A percentile compares a stretch with the other conserved stretches of the same genome.
Conservation (phyloP, 2,113 vertebrate genomes). For the Haplochromis vanheusdeni region DNA sequence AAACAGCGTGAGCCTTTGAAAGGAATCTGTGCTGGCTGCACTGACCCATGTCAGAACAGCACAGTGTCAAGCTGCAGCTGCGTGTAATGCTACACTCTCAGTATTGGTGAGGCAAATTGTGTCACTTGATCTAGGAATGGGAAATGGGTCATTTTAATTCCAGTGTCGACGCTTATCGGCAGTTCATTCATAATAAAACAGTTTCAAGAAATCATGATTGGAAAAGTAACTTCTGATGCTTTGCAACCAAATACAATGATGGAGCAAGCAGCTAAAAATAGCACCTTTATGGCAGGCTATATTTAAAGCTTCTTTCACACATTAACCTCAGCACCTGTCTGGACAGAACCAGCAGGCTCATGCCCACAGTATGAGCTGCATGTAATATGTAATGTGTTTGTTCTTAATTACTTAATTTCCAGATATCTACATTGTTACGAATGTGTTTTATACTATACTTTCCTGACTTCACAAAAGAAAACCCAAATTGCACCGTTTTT, state of each 20-base stretch:
- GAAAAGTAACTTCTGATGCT: background rate
- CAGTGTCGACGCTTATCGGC: background rate
- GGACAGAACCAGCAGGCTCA: background rate
- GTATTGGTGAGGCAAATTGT: background rate
- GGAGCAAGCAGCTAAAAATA: slow-evolving; percentile 34
- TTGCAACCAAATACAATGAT: slow-evolving; percentile 11
- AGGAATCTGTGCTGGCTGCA: slow-evolving; percentile 33
- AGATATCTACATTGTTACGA: background rate
- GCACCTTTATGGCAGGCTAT: slow-evolving; percentile 29
- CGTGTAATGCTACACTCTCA: background rate
- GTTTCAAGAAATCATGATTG: background rate
- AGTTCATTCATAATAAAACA: background rate
- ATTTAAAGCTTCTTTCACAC: slow-evolving; percentile 23
- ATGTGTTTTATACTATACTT: background rate
- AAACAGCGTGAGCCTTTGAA: slow-evolving; percentile 26
- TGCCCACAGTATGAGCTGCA: background rate
- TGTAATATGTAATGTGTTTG: background rate
- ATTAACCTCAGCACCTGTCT: slow-evolving; percentile 30
- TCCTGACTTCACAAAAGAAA: background rate
- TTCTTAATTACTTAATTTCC: background rate
- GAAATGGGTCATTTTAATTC: background rate
- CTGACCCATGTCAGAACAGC: slow-evolving; percentile 45
- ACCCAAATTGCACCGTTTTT: accelerated
- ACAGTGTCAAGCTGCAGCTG: slow-evolving; percentile 38
- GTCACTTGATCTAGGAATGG: background rate